Evolutionary conservation across 1,140 invertebrate genomes (phyloP), one percentile per base, ranked within the genome.

Genomic region (Nomia melanderi): DNA sequence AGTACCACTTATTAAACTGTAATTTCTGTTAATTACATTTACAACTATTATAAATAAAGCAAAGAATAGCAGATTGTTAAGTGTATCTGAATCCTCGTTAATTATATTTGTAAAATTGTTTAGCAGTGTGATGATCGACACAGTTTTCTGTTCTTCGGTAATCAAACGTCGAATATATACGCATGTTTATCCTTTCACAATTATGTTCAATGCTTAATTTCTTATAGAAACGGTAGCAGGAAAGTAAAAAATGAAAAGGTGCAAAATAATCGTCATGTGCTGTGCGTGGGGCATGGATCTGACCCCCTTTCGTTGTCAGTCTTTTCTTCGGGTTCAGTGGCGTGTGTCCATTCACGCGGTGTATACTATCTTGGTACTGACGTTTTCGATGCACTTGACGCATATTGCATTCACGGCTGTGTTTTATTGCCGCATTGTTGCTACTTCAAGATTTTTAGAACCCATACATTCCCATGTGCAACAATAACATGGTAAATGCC

Each of bases 301-400:
- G 75, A 77, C 75, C 75, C 75, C 75, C 75, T 77, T 77, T 77
- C 73, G 69, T 76, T 76, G 73, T 60, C 57, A 70, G 57, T 56
- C 75, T 77, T 77, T 77, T 77, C 75, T 77, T 77, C 57, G 66
- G 67, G 67, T 71, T 70, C 67, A 77, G 57, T 77, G 75, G 67
- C 67, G 75, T 77, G 67, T 70, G 66, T 77, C 75, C 66, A 60
- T 76, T 76, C 73, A 76, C 60, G 65, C 64, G 73, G 64, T 41
- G 57, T 76, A 41, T 65, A 76, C 73, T 54, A 69, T 76, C 65
- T 31, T 60, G 41, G 31, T 76, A 59, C 54, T 69, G 53, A 67
- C 64, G 73, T 76, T 74, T 76, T 54, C 64, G 65, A 76, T 76
- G 73, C 65, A 76, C 54, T 76, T 69, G 56, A 76, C 54, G 36